Conservation (phyloP, 2,113 vertebrate species). For the Cryptomyrus ogoouensis region DNA sequence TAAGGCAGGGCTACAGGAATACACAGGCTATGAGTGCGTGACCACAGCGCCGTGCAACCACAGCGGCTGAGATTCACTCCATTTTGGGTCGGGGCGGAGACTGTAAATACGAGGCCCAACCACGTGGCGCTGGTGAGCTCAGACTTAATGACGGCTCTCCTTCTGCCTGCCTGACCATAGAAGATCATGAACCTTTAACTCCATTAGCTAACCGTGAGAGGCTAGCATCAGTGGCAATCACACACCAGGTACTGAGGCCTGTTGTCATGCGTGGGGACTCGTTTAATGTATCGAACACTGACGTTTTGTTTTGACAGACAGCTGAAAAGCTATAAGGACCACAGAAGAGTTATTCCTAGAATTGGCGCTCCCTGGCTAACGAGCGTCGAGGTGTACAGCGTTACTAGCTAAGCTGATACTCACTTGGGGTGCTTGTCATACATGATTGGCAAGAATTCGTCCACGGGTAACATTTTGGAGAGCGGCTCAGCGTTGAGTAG, state of each 20-base stretch:
- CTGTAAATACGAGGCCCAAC: neutral
- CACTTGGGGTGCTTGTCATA: constrained; percentile 94
- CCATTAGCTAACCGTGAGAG: neutral
- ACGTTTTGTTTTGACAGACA: neutral
- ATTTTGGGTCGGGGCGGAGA: neutral
- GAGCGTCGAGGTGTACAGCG: neutral
- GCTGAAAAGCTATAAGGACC: neutral
- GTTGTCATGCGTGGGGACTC: neutral
- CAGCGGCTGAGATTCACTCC: neutral
- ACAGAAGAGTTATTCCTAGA: neutral
- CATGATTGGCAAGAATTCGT: constrained; percentile 96
- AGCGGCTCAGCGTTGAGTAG: constrained; percentile 79
- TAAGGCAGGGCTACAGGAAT: neutral
- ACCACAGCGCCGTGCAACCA: neutral
- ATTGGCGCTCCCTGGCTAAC: neutral
- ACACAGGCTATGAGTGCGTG: neutral
- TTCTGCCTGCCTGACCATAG: neutral
- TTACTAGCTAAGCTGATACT: constrained; percentile 26
- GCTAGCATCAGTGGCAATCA: neutral
- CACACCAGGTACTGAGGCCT: neutral
- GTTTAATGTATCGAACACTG: neutral
- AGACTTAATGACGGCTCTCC: neutral
- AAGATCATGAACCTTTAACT: neutral
- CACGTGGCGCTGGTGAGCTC: neutral
- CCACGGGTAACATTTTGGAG: constrained; percentile 89